Percentiles rank a stretch among this genome's conserved stretches.
These are phyloP conservation scores for Apeira syringaria DNA, from an alignment of 2,888 invertebrate species.

Conservation along the genomic window DNA sequence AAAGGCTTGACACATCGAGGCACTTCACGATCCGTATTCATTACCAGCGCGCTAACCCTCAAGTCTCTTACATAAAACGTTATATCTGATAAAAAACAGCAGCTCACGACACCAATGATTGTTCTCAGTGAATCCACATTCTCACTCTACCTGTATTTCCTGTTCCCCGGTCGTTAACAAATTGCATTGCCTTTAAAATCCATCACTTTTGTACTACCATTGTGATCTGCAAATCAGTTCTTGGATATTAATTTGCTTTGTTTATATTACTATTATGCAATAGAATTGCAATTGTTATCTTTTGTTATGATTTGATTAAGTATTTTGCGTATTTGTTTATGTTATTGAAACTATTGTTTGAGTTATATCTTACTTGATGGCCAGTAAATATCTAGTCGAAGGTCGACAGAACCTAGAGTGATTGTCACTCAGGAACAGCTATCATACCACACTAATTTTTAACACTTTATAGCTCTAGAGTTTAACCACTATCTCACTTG, in stretches of 20 bases:
- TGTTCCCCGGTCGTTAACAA: constrained; percentile 64
- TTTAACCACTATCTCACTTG: too few species aligned
- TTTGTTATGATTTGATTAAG: constrained; percentile 12
- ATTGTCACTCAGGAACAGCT: too few species aligned
- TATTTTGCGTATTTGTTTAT: background rate
- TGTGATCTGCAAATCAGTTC: constrained; percentile 63
- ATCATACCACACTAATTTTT: too few species aligned
- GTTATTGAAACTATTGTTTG: too few species aligned
- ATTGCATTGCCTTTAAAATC: constrained; percentile 63
- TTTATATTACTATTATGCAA: constrained; percentile 40
- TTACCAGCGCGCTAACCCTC: background rate
- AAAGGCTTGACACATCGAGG: too few species aligned
- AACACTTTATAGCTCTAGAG: too few species aligned
- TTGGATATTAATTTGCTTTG: constrained; percentile 63
- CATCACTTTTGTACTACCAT: constrained; percentile 53
- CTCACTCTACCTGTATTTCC: constrained; percentile 72
- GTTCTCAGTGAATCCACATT: constrained; percentile 39
- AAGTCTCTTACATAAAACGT: constrained; percentile 17
- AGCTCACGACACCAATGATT: constrained; percentile 58
- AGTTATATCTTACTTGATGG: too few species aligned
- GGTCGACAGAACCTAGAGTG: too few species aligned
- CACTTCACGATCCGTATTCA: constrained; percentile 8
- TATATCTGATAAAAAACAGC: constrained; percentile 16
- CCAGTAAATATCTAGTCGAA: too few species aligned
- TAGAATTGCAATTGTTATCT: constrained; percentile 29